Conservation (phyloP, 1,140 invertebrate genomes). For the Charaxes varanes region DNA sequence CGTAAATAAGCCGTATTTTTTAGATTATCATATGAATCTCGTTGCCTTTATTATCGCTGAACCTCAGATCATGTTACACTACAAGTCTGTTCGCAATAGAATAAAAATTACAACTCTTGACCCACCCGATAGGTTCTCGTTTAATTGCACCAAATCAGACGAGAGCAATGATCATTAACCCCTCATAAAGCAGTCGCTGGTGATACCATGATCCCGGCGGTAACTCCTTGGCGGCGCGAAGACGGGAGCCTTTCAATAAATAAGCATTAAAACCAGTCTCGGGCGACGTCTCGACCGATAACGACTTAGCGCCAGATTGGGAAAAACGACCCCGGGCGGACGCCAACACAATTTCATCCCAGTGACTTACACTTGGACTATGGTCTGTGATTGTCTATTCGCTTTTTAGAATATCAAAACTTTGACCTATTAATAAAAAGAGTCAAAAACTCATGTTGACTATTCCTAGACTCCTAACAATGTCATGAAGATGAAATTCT, state of each 20-base stretch:
- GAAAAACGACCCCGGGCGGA: slow-evolving; percentile 30
- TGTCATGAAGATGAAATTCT: too few relatives aligned
- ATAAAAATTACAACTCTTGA: not conserved
- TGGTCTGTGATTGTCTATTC: too few relatives aligned
- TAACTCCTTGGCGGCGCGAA: slow-evolving; percentile 40
- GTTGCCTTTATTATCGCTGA: too few relatives aligned
- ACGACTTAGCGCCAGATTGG: slow-evolving; percentile 38
- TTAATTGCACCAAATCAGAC: not conserved
- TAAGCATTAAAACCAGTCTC: slow-evolving; percentile 55
- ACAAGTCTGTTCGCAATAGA: too few relatives aligned
- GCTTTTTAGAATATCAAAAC: too few relatives aligned
- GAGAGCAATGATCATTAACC: slow-evolving; percentile 13
- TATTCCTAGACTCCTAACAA: too few relatives aligned
- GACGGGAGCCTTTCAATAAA: slow-evolving; percentile 56
- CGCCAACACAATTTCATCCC: slow-evolving; percentile 29
- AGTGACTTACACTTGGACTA: slow-evolving; percentile 2
- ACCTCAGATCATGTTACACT: too few relatives aligned
- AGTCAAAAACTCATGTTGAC: too few relatives aligned
- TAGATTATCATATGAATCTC: too few relatives aligned
- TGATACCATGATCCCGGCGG: slow-evolving; percentile 50
- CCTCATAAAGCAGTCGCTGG: slow-evolving; percentile 42
- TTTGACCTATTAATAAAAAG: too few relatives aligned
- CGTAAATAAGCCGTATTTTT: too few relatives aligned
- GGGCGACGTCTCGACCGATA: slow-evolving; percentile 35
- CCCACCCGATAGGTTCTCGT: not conserved